Percentiles rank a stretch among this genome's conserved stretches.
These are phyloP conservation scores for Arnoldichthys spilopterus DNA, from an alignment of 2,797 vertebrate genomes.

Conservation along the genomic window DNA sequence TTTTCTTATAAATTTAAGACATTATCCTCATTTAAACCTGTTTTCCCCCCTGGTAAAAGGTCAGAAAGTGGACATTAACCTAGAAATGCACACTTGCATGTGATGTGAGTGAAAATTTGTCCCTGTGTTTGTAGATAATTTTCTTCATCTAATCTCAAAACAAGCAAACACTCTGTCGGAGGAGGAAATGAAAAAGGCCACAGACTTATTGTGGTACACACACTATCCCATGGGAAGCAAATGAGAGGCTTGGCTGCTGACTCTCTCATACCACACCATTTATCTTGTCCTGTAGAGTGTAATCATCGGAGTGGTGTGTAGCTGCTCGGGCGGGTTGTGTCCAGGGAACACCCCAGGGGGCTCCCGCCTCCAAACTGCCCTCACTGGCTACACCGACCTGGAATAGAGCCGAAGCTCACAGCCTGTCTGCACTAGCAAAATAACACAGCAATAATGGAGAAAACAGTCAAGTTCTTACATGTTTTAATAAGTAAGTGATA, in stretches of 20 bases:
- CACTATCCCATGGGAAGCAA: constrained; percentile 55
- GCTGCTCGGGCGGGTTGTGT: constrained; percentile 40
- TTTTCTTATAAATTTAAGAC: constrained; percentile 14
- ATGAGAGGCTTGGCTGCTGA: constrained; percentile 48
- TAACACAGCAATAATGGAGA: not conserved
- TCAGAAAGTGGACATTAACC: constrained; percentile 14
- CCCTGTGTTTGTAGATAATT: constrained; percentile 22
- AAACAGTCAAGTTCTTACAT: not conserved
- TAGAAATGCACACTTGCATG: constrained; percentile 31
- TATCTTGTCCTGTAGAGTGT: constrained; percentile 61
- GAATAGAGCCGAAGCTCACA: constrained; percentile 7
- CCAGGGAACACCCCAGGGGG: constrained; percentile 52
- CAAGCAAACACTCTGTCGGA: constrained; percentile 42
- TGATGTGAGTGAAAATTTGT: constrained; percentile 19
- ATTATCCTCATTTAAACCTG: constrained; percentile 22
- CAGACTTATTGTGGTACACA: constrained; percentile 50
- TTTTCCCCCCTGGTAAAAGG: constrained; percentile 38
- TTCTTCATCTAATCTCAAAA: constrained; percentile 42
- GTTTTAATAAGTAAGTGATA: not conserved
- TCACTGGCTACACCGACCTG: constrained; percentile 40
- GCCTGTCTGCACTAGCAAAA: not conserved
- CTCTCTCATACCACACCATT: constrained; percentile 55
- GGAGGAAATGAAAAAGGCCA: constrained; percentile 42
- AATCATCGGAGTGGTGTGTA: constrained; percentile 53
- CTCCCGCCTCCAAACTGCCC: constrained; percentile 43